phyloP scores from a whole-genome alignment of 2,797 vertebrate genomes.

The Balearica regulorum region DNA sequence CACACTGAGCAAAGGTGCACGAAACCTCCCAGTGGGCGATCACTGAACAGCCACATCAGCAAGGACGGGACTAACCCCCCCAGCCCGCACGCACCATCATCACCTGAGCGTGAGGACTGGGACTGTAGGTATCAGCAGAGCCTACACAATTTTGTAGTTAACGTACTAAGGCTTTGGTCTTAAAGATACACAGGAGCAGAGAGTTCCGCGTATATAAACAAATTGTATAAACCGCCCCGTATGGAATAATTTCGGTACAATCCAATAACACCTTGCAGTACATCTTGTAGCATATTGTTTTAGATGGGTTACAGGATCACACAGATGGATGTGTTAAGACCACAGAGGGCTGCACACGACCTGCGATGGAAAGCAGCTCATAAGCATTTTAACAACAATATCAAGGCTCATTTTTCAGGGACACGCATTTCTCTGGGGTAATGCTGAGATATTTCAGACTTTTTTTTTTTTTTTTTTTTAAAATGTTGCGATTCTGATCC shows the following conservation, averaged over 20 bases:
- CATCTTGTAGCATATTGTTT: background rate
- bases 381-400: background rate
- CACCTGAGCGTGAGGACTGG: background rate
- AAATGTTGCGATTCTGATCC: background rate
- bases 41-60: background rate
- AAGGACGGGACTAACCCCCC: background rate
- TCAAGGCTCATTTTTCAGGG: background rate
- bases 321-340: background rate
- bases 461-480: background rate
- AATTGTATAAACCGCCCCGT: background rate
- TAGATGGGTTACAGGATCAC: background rate
- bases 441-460: background rate
- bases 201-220: background rate
- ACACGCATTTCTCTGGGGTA: background rate
- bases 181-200: background rate
- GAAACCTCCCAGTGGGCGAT: constrained; percentile 1
- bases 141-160: background rate
- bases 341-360: background rate
- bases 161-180: accelerated
- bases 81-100: background rate
- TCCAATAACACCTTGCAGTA: background rate
- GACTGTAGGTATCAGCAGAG: background rate
- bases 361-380: background rate
- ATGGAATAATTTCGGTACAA: background rate
- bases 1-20: background rate